A percentile compares a stretch with the other conserved stretches of the same genome.
Conservation (phyloP, 2,888 invertebrate species). For the Pollenia labialis region DNA sequence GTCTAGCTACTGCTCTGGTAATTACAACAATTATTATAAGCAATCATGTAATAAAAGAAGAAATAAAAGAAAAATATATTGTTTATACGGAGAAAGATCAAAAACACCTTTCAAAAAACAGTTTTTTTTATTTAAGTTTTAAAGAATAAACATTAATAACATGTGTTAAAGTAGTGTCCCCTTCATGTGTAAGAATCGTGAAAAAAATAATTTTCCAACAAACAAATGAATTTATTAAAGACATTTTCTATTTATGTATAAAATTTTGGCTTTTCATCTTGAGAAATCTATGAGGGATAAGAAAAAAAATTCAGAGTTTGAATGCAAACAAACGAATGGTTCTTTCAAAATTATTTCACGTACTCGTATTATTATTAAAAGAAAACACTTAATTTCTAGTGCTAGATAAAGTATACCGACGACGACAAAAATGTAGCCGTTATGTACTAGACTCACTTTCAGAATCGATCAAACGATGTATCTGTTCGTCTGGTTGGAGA, state of each 20-base stretch:
- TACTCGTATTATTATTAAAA: slow-evolving; percentile 44
- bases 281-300: not conserved
- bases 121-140: slow-evolving; percentile 9
- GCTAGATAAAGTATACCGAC: slow-evolving; percentile 1
- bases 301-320: slow-evolving; percentile 53
- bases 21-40: slow-evolving; percentile 45
- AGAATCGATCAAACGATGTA: too few species aligned
- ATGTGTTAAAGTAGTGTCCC: slow-evolving; percentile 15
- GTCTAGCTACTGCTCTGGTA: slow-evolving; percentile 6
- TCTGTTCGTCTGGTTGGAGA: too few species aligned
- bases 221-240: slow-evolving; percentile 15
- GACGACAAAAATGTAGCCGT: slow-evolving; percentile 12
- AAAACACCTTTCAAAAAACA: slow-evolving; percentile 47
- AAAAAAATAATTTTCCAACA: slow-evolving; percentile 22
- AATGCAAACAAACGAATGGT: slow-evolving; percentile 56
- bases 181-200: slow-evolving; percentile 38
- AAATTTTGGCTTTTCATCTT: not conserved
- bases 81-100: slow-evolving; percentile 46
- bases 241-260: not conserved
- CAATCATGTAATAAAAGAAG: slow-evolving; percentile 37
- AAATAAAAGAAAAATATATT: slow-evolving; percentile 17
- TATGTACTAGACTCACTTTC: too few species aligned
- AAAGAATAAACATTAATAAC: slow-evolving; percentile 12
- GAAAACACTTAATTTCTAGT: slow-evolving; percentile 52
- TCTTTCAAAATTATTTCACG: slow-evolving; percentile 25